phyloP scores from a whole-genome alignment of 1,140 invertebrate species.

The Diabrotica undecimpunctata region DNA sequence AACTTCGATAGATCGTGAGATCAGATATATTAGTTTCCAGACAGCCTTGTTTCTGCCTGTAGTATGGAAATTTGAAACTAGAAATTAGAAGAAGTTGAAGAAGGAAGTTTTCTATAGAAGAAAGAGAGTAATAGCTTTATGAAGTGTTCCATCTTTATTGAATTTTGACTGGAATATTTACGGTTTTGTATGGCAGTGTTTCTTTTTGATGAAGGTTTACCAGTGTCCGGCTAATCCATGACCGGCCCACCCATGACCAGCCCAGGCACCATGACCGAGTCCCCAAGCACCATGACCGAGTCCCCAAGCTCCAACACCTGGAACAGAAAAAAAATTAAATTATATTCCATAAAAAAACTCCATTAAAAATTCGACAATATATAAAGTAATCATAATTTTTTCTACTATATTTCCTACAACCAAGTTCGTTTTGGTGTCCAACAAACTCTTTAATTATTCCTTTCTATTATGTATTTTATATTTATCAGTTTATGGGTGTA shows the following conservation, averaged over 20 bases:
- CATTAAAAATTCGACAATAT: neutral
- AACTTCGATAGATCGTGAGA: neutral
- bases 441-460: no score
- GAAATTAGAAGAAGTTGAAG: neutral
- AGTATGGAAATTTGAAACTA: neutral
- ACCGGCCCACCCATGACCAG: constrained; percentile 8
- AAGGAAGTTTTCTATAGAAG: no score
- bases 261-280: constrained; percentile 6
- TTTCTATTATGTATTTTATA: no score
- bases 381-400: no score
- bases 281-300: constrained; percentile 8
- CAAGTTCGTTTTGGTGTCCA: no score
- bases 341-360: neutral
- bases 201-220: constrained; percentile 3
- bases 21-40: no score
- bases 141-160: neutral
- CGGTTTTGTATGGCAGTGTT: constrained; percentile 10
- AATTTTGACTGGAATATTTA: constrained; percentile 17
- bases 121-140: neutral
- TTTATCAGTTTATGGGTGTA: no score
- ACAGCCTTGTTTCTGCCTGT: no score
- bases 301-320: constrained; percentile 10
- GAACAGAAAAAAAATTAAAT: neutral
- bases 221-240: constrained; percentile 7
- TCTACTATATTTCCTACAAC: no score